Evolutionary conservation across 2,888 invertebrate genomes (phyloP).

Genomic region (Drosophila neutralis): DNA sequence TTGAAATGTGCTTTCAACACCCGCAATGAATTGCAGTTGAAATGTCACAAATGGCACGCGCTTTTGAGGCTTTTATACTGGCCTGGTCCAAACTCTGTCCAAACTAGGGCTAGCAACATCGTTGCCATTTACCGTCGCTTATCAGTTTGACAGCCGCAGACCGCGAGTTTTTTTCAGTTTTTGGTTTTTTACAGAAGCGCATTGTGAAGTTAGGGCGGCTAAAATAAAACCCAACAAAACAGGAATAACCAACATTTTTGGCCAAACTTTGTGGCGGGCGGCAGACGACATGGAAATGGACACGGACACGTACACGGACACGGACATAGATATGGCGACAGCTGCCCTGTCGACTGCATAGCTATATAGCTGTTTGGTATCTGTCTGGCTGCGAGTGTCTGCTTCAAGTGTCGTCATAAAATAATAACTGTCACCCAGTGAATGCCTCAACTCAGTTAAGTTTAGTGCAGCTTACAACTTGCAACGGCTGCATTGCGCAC

Average conservation of each 20-base stretch:
- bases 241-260: slow-evolving; percentile 31
- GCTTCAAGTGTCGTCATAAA: slow-evolving; percentile 47
- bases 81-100: background rate
- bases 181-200: background rate
- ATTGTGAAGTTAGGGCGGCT: slow-evolving; percentile 12
- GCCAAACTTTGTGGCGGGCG: slow-evolving; percentile 28
- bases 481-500: slow-evolving; percentile 25
- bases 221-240: slow-evolving; percentile 28
- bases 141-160: slow-evolving; percentile 33
- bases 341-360: slow-evolving; percentile 13
- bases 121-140: slow-evolving; percentile 27
- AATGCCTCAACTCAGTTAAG: slow-evolving; percentile 30
- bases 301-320: background rate
- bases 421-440: slow-evolving; percentile 56
- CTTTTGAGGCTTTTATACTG: background rate
- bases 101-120: slow-evolving; percentile 1
- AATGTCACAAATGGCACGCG: slow-evolving; percentile 2
- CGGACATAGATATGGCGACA: slow-evolving; percentile 20
- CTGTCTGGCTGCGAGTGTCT: slow-evolving; percentile 16
- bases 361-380: background rate
- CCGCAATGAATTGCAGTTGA: slow-evolving; percentile 1
- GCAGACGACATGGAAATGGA: slow-evolving; percentile 5
- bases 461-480: slow-evolving; percentile 1
- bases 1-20: background rate
- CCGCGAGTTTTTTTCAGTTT: background rate